Base-by-base conservation (phyloP, 2,888 invertebrate genomes). In the Syrphus vitripennis region DNA sequence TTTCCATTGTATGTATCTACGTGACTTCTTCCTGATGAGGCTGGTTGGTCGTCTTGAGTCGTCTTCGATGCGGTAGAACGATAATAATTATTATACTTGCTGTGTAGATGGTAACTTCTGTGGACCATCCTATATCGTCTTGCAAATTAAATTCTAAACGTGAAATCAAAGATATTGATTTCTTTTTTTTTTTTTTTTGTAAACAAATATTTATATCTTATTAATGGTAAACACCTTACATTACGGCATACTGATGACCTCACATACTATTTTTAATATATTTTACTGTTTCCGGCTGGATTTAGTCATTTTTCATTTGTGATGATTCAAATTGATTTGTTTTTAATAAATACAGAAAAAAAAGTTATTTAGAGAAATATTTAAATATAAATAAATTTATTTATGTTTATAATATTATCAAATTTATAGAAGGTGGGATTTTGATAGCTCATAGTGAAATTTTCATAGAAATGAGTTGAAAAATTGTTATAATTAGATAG, bases 221-320 rank as follows among this genome's bases (percentile, higher is more conserved):
- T 77, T 77, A 37, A 81, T 45, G 42, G 70, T 37, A 77, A 65
- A 79, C 57, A 80, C 50, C 67, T 65, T 48, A 75, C 57, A 65
- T 70, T 80, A 69, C 69, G 50, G 61, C 57, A 74, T 53, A 83
- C 83, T 50, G 67, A 89, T 89, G 89, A 89, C 79, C 88, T 89
- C 89, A 89, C 69, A 88, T 31, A 88, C 87, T 88, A 88, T 88
- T 88, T 88, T 89, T 87, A 87, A 61, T 45, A 65, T 31, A 45
- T 81, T 78, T 88, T 88, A 89, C 90, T 88, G 89, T 90, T 90
- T 91, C 91, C 90, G 90, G 91, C 90, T 90, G 88, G n/a, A 89
- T 89, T 29, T 29, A 55, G 55, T 57, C 29, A 61, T 61, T 37
- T 61, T 61, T 61, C 59, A 37, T 37, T 61, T 3, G 24, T 61